Evolutionary conservation across 2,113 vertebrate species (phyloP).

Genomic region (Holacanthus passer): DNA sequence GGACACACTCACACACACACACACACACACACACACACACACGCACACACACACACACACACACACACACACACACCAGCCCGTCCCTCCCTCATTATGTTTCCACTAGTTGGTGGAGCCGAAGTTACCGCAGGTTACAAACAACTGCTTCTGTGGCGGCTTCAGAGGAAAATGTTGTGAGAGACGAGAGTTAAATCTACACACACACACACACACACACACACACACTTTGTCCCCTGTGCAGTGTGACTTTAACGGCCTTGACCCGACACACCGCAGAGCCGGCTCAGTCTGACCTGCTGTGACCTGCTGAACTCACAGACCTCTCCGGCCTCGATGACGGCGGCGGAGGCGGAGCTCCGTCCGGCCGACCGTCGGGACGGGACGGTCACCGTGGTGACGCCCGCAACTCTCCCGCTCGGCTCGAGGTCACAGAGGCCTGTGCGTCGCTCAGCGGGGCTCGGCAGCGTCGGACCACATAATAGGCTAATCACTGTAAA

Average conservation of each 20-base stretch:
- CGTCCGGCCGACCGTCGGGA: not conserved
- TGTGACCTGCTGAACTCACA: conserved; percentile 24
- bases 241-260: not conserved
- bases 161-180: not conserved
- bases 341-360: not conserved
- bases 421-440: conserved; percentile 39
- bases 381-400: conserved; percentile 19
- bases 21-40: not conserved
- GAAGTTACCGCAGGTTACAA: conserved; percentile 40
- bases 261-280: conserved; percentile 5
- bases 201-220: not conserved
- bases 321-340: conserved; percentile 24
- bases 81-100: conserved; percentile 12
- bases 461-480: conserved; percentile 34
- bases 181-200: not conserved
- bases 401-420: conserved; percentile 24
- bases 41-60: not conserved
- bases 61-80: conserved; percentile 4
- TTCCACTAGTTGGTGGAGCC: conserved; percentile 28
- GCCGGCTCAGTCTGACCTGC: conserved; percentile 22
- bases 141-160: conserved; percentile 32
- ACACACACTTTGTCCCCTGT: not conserved
- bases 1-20: conserved; percentile 6
- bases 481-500: conserved; percentile 63
- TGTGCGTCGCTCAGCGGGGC: conserved; percentile 32